Evolutionary conservation across 2,888 invertebrate genomes (phyloP), one percentile per base, ranked within the genome.

Genomic region (Dendrolimus pini): DNA sequence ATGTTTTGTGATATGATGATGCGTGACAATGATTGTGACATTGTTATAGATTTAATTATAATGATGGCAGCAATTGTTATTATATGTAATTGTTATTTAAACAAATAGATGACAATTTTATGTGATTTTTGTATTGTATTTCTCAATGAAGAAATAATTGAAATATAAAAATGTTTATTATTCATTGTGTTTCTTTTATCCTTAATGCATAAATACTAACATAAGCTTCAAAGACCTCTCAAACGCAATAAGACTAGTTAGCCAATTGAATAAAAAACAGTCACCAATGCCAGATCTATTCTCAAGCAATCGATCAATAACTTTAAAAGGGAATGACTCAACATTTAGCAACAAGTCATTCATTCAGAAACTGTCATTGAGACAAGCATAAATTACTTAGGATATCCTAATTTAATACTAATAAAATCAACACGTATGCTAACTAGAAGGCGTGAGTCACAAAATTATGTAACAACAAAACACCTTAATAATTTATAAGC

Each of bases 111-210:
- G 69, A 76, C 62, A 68, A 74, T 76, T 68, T 70, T 81, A 79
- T 82, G 87, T 72, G 77, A 74, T 87, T 87, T 80, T 82, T 85
- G 74, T 82, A 80, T 72, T 77, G 77, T 83, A 85, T 75, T 77
- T 77, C 78, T 72, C 74, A 80, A 82, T 79, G 77, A 77, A 82
- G 83, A 76, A 80, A 75, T 70, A 78, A 74, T 62, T 62, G 10
- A 72, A 75, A 78, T 82, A 72, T 77, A 76, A 78, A 80, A 75
- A 68, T 72, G 67, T 78, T 80, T 77, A 72, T 66, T 66, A 68
- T 60, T 65, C 61, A 65, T 54, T 30, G 18, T 55, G 57, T 42
- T 62, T 64, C 66, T 71, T 71, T 75, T 62, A 67, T 67, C 63
- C 66, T 63, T 18, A 47, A 53, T 53, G n/a, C 9, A n/a, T 18